Evolutionary conservation across 2,888 invertebrate genomes (phyloP).

Genomic region (Metallyticus violacea): DNA sequence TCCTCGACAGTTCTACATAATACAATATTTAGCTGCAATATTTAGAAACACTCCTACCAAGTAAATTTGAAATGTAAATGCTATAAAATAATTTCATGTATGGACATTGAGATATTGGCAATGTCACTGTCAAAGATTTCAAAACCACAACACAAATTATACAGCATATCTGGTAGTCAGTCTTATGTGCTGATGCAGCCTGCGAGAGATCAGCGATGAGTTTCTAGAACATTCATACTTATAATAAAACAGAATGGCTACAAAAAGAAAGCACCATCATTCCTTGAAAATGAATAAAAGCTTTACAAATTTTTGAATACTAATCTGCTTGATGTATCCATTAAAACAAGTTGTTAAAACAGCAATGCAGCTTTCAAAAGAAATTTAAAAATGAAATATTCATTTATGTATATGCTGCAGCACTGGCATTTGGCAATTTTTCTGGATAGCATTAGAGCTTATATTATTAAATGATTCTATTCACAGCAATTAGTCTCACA

Average conservation of each 20-base stretch:
- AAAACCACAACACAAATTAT: background rate
- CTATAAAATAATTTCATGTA: slow-evolving; percentile 19
- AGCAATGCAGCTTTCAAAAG: background rate
- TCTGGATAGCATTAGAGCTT: too few species aligned
- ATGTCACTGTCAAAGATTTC: background rate
- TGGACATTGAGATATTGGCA: slow-evolving; percentile 14
- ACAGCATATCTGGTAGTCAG: background rate
- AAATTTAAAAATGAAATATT: too few species aligned
- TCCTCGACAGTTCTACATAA: background rate
- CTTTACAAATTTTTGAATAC: background rate
- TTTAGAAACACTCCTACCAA: background rate
- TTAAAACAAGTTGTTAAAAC: background rate
- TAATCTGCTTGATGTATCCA: too few species aligned
- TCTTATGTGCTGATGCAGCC: background rate
- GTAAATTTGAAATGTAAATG: background rate
- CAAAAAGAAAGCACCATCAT: background rate
- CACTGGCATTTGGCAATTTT: too few species aligned
- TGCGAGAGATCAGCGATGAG: background rate
- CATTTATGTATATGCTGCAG: too few species aligned
- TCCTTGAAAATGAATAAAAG: background rate
- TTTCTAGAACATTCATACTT: background rate
- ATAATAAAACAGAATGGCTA: background rate
- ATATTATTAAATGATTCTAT: too few species aligned
- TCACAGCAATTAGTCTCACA: too few species aligned
- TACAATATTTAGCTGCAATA: background rate